These are phyloP conservation scores for Coptodon rendalli DNA, from an alignment of 2,113 vertebrate genomes.

Conservation along the genomic window DNA sequence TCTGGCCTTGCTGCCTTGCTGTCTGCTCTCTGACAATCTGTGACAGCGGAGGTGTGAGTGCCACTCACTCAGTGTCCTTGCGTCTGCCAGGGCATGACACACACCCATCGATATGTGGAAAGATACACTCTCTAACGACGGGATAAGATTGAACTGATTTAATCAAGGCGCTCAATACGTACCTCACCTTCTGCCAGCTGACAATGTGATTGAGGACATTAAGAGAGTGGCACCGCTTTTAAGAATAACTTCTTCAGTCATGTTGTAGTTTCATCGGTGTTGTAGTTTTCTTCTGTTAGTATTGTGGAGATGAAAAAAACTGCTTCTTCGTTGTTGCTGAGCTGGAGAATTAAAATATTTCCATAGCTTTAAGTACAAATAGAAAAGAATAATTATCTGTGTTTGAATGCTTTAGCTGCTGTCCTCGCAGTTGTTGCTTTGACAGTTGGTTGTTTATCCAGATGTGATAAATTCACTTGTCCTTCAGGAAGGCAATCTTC, in stretches of 20 bases:
- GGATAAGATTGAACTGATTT: slow-evolving; percentile 49
- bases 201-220: slow-evolving; percentile 55
- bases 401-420: not conserved
- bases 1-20: slow-evolving; percentile 32
- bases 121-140: slow-evolving; percentile 41
- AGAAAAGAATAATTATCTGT: slow-evolving; percentile 18
- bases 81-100: slow-evolving; percentile 21
- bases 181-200: slow-evolving; percentile 54
- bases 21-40: slow-evolving; percentile 49
- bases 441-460: slow-evolving; percentile 22
- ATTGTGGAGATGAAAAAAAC: not conserved
- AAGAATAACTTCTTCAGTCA: slow-evolving; percentile 13
- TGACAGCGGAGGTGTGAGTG: slow-evolving; percentile 21
- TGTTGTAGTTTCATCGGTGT: not conserved
- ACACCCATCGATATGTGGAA: slow-evolving; percentile 44
- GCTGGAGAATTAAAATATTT: not conserved
- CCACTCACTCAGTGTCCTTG: slow-evolving; percentile 52
- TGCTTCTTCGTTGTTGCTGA: not conserved
- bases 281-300: not conserved
- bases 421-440: not conserved
- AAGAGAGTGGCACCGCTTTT: slow-evolving; percentile 5
- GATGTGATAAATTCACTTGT: slow-evolving; percentile 29
- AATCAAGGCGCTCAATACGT: slow-evolving; percentile 42
- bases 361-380: not conserved
- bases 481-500: slow-evolving; percentile 39